Base-by-base conservation (phyloP, 2,888 invertebrate genomes). In the Tipula vernalis region DNA sequence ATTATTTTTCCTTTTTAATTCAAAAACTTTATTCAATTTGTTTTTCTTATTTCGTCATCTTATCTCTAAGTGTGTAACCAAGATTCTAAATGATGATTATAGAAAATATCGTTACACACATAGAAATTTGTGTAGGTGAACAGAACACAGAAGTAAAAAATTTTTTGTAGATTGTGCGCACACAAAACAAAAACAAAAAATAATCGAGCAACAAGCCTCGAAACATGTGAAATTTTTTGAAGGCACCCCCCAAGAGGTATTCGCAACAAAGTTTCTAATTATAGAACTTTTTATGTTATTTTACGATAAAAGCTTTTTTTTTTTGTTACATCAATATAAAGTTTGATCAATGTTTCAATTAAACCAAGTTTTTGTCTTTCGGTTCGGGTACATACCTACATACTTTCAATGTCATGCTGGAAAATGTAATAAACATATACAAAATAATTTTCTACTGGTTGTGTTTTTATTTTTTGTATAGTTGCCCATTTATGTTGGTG, bases 341-440 rank as follows among this genome's bases (percentile, higher is more conserved):
- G 71, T 71, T 71, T 71, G 71, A 71, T 71, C 71, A 71, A 71
- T 71, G 71, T 71, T 71, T 71, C 71, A 71, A 71, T 71, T 71
- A 71, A 71, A 71, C 28, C 28, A 10, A 28, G 6, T 71, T 71
- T 71, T 71, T 18, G n/a, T 51, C 15, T 5, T 51, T 15, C 3
- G 5, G n/a, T 51, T 51, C 51, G 71, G 28, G 28, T 28, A 28
- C 2, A 28, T 28, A 71, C 71, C 28, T 71, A 28, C 28, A 28
- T 28, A 28, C 28, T 28, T 71, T 28, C 71, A 71, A 71, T 28
- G 71, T 71, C 28, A 28, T 18, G 71, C 8, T 71, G 28, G 71
- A 28, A 71, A 18, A 71, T 71, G 18, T 28, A 71, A 71, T 28
- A 28, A 6, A 39, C 28, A 8, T 28, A 71, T 2, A 71, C 12